phyloP scores from a whole-genome alignment of 2,888 invertebrate species.

The Craniophora ligustri region DNA sequence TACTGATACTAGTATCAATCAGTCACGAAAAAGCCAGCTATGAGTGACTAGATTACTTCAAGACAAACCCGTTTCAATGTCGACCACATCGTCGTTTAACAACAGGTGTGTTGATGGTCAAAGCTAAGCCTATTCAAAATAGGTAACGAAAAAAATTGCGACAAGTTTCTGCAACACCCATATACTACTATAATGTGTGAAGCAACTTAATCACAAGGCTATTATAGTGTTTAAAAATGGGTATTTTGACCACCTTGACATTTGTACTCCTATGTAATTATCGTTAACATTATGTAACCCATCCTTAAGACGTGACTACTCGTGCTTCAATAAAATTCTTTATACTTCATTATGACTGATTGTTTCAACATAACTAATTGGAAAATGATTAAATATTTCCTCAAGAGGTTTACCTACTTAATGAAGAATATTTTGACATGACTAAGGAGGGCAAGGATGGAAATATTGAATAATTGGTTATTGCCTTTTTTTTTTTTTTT shows the following conservation, averaged over 20 bases:
- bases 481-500: too few species aligned
- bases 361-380: slow-evolving; percentile 31
- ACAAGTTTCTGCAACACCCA: slow-evolving; percentile 5
- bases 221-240: slow-evolving; percentile 38
- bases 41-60: too few species aligned
- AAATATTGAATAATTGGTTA: neutral
- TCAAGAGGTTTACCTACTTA: slow-evolving; percentile 16
- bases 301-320: slow-evolving; percentile 27
- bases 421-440: slow-evolving; percentile 17
- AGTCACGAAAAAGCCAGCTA: too few species aligned
- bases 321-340: slow-evolving; percentile 32
- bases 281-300: slow-evolving; percentile 35
- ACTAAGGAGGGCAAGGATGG: slow-evolving; percentile 9
- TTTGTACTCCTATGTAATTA: slow-evolving; percentile 42
- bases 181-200: slow-evolving; percentile 7
- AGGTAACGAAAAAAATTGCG: too few species aligned
- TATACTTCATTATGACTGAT: slow-evolving; percentile 36
- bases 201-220: slow-evolving; percentile 38
- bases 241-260: slow-evolving; percentile 50
- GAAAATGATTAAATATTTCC: slow-evolving; percentile 30
- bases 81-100: too few species aligned
- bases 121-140: too few species aligned
- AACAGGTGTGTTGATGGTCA: too few species aligned
- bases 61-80: too few species aligned
- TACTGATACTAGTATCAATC: too few species aligned